phyloP scores from a whole-genome alignment of 2,888 invertebrate species.

The Hypomecis atomaria region DNA sequence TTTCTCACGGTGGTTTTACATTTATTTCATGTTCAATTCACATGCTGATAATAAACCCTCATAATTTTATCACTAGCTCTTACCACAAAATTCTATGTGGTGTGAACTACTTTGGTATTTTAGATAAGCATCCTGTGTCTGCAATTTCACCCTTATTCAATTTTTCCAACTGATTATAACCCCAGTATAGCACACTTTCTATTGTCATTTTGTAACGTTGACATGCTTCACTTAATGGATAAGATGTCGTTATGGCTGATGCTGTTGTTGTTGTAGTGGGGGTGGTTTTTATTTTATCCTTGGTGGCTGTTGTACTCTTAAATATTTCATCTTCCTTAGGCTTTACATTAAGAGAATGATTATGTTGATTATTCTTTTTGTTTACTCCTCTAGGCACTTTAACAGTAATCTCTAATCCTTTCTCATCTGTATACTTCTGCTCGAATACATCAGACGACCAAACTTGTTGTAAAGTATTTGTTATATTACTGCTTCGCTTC shows the following conservation, averaged over 20 bases:
- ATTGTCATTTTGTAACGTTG: conserved; percentile 33
- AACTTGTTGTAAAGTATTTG: too few relatives aligned
- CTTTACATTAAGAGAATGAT: not conserved
- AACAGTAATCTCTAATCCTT: not conserved
- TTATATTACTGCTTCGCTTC: too few relatives aligned
- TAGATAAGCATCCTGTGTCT: not conserved
- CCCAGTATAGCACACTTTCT: conserved; percentile 1
- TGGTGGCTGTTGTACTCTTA: not conserved
- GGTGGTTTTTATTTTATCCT: too few relatives aligned
- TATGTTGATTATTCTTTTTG: not conserved
- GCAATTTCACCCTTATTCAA: not conserved
- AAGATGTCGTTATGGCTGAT: not conserved
- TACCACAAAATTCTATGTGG: not conserved
- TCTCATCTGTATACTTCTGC: not conserved
- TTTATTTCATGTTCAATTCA: not conserved
- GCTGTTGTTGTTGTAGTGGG: not conserved
- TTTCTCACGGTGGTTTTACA: not conserved
- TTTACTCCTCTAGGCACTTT: not conserved
- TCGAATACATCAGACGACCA: not conserved
- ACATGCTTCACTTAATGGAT: not conserved
- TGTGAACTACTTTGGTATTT: not conserved
- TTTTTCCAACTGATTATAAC: not conserved
- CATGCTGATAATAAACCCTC: not conserved
- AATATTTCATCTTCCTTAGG: not conserved
- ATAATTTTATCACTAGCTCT: not conserved